Conservation (phyloP, 1,140 invertebrate genomes). For the Megathymus violae region DNA sequence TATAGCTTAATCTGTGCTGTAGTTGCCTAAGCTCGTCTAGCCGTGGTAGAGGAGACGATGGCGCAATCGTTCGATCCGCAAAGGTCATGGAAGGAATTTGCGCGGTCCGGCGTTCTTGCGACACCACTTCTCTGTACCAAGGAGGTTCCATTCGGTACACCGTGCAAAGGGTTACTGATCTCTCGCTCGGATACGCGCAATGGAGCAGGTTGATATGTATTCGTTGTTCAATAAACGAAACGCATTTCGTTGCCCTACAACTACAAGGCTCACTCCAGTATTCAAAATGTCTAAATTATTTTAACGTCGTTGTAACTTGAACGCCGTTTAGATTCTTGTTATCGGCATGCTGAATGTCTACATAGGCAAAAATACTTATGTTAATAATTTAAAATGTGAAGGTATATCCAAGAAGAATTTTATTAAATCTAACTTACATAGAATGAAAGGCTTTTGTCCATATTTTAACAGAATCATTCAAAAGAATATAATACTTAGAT, state of each 20-base stretch:
- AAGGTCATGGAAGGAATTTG: constrained; percentile 81
- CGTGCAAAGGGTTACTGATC: constrained; percentile 56
- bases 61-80: constrained; percentile 78
- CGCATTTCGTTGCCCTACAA: constrained; percentile 10
- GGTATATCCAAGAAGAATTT: no score
- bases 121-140: constrained; percentile 59
- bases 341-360: neutral
- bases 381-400: no score
- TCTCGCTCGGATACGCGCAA: constrained; percentile 38
- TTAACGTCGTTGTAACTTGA: neutral
- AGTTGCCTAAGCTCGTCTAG: constrained; percentile 78
- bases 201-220: constrained; percentile 25
- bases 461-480: no score
- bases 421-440: no score
- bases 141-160: constrained; percentile 60
- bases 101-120: constrained; percentile 75
- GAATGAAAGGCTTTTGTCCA: no score
- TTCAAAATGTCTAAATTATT: constrained; percentile 8
- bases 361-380: no score
- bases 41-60: constrained; percentile 69
- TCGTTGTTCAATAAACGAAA: constrained; percentile 21
- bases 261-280: constrained; percentile 1
- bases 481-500: no score
- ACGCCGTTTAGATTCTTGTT: neutral
- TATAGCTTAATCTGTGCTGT: constrained; percentile 68